Percentiles rank a stretch among this genome's conserved stretches.
Conservation (phyloP, 2,113 vertebrate species). For the Cryptomyrus ogoouensis region DNA sequence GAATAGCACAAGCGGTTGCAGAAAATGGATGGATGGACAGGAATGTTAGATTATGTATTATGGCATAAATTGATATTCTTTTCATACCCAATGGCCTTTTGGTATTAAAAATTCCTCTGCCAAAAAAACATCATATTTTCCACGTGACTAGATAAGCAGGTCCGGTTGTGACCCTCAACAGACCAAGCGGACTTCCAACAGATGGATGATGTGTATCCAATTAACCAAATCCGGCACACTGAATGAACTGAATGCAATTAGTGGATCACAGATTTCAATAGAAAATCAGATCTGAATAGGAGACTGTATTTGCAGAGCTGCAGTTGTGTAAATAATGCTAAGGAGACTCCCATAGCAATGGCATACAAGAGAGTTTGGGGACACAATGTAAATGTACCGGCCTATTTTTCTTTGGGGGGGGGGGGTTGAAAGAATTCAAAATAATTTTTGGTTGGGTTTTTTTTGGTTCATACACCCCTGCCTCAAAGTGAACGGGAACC, state of each 20-base stretch:
- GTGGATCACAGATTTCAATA: not conserved
- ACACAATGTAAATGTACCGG: not conserved
- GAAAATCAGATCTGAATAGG: not conserved
- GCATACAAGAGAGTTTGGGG: not conserved
- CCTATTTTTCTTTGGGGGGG: not conserved
- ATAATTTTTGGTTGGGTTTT: too few species aligned
- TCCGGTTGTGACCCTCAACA: not conserved
- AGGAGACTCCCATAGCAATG: not conserved
- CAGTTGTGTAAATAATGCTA: not conserved
- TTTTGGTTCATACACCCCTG: too few species aligned
- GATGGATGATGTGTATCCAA: not conserved
- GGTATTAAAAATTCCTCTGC: not conserved
- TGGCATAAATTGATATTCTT: not conserved
- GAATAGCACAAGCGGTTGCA: not conserved
- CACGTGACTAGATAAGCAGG: not conserved
- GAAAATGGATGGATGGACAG: not conserved
- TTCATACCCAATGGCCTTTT: not conserved
- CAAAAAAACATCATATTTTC: not conserved
- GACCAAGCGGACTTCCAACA: not conserved
- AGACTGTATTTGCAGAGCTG: not conserved
- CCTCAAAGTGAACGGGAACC: not conserved
- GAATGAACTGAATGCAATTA: not conserved
- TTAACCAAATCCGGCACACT: not conserved
- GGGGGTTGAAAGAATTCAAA: not conserved
- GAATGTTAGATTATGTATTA: not conserved